phyloP scores from a whole-genome alignment of 2,113 vertebrate genomes.

The cat (Felis catus) region DNA sequence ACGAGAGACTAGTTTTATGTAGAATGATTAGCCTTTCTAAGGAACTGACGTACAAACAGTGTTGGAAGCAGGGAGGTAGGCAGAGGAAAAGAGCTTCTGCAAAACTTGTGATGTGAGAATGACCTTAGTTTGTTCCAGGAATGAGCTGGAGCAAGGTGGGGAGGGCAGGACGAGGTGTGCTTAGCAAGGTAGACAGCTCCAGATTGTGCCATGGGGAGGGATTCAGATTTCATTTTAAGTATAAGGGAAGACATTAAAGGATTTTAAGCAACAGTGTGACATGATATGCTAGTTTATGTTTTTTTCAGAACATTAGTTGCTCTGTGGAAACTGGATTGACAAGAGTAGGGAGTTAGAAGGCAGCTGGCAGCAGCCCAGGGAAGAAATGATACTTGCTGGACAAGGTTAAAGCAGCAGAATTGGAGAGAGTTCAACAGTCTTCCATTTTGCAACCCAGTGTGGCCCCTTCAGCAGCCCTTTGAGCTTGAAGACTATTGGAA shows the following conservation, averaged over 20 bases:
- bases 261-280: neutral
- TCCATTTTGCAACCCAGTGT: neutral
- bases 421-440: neutral
- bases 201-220: accelerated
- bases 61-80: neutral
- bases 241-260: neutral
- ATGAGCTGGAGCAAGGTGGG: neutral
- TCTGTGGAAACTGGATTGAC: neutral
- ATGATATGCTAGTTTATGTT: neutral
- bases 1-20: neutral
- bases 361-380: neutral
- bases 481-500: neutral
- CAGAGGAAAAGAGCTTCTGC: neutral
- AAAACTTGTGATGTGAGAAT: neutral
- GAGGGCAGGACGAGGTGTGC: accelerated
- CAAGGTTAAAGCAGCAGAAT: neutral
- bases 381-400: neutral
- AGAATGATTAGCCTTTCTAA: neutral
- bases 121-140: neutral
- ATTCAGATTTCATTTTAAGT: neutral
- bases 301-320: neutral
- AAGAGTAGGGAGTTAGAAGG: neutral
- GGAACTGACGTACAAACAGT: neutral
- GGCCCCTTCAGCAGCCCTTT: neutral
- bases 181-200: neutral